Evolutionary conservation across 1,140 invertebrate genomes (phyloP).

Genomic region (Harlomillsia oculata): DNA sequence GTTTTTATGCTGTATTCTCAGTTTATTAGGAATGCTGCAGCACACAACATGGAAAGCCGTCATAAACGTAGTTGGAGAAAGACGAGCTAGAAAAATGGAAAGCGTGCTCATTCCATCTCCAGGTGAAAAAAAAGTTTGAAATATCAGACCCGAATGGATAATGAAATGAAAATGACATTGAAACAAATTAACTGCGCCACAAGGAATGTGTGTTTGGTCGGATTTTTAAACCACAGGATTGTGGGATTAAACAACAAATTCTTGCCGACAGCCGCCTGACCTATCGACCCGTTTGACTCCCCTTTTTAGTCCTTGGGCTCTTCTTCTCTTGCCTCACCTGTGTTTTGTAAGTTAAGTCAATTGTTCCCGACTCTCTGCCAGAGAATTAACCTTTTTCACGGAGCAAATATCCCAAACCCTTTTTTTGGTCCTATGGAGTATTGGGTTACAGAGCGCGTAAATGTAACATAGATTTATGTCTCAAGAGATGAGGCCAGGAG

Average conservation of each 20-base stretch:
- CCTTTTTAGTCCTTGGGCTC: not conserved
- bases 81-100: too few species aligned
- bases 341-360: not conserved
- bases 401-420: too few species aligned
- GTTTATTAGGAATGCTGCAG: too few species aligned
- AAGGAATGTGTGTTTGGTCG: constrained; percentile 10
- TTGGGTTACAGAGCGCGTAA: too few species aligned
- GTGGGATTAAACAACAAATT: constrained; percentile 6
- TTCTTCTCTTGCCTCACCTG: not conserved
- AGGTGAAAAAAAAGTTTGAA: too few species aligned
- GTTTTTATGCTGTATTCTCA: too few species aligned
- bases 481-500: too few species aligned
- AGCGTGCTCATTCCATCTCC: too few species aligned
- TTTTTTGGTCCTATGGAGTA: too few species aligned
- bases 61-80: too few species aligned
- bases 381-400: not conserved
- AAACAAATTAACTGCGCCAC: constrained; percentile 18
- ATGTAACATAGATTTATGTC: too few species aligned
- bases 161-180: constrained; percentile 20
- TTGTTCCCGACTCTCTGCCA: not conserved
- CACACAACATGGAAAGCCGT: too few species aligned
- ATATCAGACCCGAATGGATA: constrained; percentile 14
- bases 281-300: not conserved
- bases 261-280: constrained; percentile 1
- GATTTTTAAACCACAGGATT: not conserved